A percentile compares a stretch with the other conserved stretches of the same genome.
These are phyloP conservation scores for Schizaphis graminum DNA, from an alignment of 2,888 invertebrate genomes.

Conservation along the genomic window DNA sequence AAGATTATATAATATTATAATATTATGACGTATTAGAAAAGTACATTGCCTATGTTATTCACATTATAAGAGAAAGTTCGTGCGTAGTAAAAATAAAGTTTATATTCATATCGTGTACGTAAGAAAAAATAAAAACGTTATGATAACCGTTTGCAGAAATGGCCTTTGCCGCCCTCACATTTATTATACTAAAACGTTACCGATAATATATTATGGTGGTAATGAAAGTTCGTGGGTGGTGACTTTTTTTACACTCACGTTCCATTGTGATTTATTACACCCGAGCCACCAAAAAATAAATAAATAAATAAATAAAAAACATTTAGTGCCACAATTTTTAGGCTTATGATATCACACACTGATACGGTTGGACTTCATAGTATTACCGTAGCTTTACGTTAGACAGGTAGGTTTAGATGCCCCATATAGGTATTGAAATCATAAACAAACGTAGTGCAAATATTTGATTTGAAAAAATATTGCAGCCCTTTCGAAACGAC, in stretches of 20 bases:
- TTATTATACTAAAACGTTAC: constrained; percentile 29
- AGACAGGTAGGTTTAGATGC: background rate
- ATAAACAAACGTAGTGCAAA: background rate
- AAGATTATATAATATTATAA: background rate
- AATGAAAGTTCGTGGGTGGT: constrained; percentile 24
- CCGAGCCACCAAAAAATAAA: background rate
- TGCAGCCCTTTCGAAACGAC: background rate
- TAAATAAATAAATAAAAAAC: background rate
- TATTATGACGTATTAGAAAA: background rate
- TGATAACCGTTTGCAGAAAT: constrained; percentile 33
- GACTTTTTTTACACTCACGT: constrained; percentile 12
- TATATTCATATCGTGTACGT: constrained; percentile 24
- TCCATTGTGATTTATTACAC: constrained; percentile 32
- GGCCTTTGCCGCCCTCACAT: background rate
- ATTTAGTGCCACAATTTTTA: background rate
- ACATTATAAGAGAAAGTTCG: background rate
- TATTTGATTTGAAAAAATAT: background rate
- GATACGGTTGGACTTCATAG: background rate
- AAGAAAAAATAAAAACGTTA: constrained; percentile 16
- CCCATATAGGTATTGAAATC: background rate
- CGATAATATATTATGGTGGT: constrained; percentile 26
- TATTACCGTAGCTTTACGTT: background rate
- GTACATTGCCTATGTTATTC: background rate
- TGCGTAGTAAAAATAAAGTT: background rate
- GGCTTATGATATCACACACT: background rate